These are phyloP conservation scores for Oscheius myriophilus DNA, from an alignment of 2,888 invertebrate species.

Conservation along the genomic window DNA sequence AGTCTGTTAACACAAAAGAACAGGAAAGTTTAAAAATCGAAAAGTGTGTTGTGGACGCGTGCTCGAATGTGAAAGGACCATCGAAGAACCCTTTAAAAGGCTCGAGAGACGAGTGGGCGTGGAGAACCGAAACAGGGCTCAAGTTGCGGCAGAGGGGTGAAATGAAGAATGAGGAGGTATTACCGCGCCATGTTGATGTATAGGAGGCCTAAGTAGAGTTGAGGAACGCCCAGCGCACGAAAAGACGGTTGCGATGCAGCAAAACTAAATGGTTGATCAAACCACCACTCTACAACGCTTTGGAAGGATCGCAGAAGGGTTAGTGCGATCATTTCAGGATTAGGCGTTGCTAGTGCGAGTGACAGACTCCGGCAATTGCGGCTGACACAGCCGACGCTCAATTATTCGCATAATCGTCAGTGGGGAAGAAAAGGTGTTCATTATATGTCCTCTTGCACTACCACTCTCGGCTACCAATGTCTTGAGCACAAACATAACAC, in stretches of 20 bases:
- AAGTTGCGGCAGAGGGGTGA: not conserved
- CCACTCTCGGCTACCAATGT: too few species aligned
- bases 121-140: too few species aligned
- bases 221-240: slow-evolving; percentile 24
- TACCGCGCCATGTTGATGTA: slow-evolving; percentile 29
- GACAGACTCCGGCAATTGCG: slow-evolving; percentile 28
- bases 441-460: too few species aligned
- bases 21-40: too few species aligned
- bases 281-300: not conserved
- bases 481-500: too few species aligned
- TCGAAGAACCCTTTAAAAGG: too few species aligned
- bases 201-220: slow-evolving; percentile 25
- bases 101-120: too few species aligned
- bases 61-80: too few species aligned
- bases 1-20: too few species aligned
- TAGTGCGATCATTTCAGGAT: slow-evolving; percentile 29
- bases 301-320: slow-evolving; percentile 14
- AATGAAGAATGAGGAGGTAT: slow-evolving; percentile 25
- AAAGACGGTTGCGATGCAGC: not conserved
- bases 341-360: slow-evolving; percentile 21
- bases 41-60: too few species aligned
- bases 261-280: not conserved
- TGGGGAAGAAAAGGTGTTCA: too few species aligned
- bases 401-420: slow-evolving; percentile 26
- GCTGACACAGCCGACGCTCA: slow-evolving; percentile 22